Base-by-base conservation (phyloP, 2,797 vertebrate genomes). In the Kryptolebias ocellatus region DNA sequence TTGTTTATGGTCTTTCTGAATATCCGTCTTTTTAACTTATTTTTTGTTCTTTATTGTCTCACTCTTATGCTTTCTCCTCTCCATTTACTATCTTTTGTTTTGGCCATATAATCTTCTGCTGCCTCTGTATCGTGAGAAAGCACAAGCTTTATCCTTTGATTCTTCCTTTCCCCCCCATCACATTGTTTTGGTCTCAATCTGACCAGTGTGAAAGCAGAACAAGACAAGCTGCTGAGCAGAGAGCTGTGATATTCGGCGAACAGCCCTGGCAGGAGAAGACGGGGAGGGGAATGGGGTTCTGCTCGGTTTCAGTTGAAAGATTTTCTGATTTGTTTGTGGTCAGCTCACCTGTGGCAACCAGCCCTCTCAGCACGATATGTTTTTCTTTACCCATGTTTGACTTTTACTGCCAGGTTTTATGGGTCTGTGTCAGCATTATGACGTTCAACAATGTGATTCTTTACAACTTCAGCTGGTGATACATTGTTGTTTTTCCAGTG, bases 351-450 rank as follows among this genome's bases (percentile, higher is more conserved):
- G 34, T 56, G 56, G 57, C 67, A 31, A 49, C 6, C 1, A 5
- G 63, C 31, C 64, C 66, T 52, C 39, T 65, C 51, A 24, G 65
- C 62, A 45, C 64, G 70, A 76, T n/a, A 3, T 72, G 61, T 76
- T 81, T 79, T 66, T 60, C 57, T 78, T 76, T 47, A 70, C 47
- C 60, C 53, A 45, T 11, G 53, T 80, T 83, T 83, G 77, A 64
- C 77, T 65, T 76, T 78, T 72, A 76, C 59, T 64, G 12, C 57
- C 29, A 3, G 49, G 31, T 42, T 87, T 86, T 86, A 89, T 87
- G 60, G 64, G 64, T 59, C 57, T 56, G 46, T 67, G 79, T 66
- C 66, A 70, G 74, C 75, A 49, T 31, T 67, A 53, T 70, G 77
- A 74, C 64, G 65, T 78, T 76, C 49, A 59, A 47, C 70, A 15